phyloP scores from a whole-genome alignment of 1,140 invertebrate species.

The Metaphire vulgaris region DNA sequence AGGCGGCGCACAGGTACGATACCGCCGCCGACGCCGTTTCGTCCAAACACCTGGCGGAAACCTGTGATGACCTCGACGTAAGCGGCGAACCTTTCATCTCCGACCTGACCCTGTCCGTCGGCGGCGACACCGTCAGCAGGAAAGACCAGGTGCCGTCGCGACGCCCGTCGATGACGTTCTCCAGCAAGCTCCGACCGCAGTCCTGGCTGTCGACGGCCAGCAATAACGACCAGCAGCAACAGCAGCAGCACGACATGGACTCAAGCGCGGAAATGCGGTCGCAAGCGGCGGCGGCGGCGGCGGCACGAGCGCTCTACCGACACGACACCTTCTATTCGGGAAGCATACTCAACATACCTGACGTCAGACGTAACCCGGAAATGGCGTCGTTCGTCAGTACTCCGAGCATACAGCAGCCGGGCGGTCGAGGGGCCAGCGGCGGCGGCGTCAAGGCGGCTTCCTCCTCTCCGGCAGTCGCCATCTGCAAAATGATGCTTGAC shows the following conservation, averaged over 20 bases:
- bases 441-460: background rate
- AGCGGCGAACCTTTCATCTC: background rate
- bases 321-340: conserved; percentile 96
- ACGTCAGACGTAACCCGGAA: conserved; percentile 70
- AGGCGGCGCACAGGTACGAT: too few species aligned
- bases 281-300: background rate
- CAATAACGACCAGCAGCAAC: background rate
- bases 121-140: background rate
- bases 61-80: background rate
- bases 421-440: conserved; percentile 54
- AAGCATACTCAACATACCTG: conserved; percentile 76
- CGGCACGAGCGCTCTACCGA: conserved; percentile 76
- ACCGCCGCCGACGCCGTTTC: background rate
- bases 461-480: conserved; percentile 65
- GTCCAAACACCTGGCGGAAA: background rate
- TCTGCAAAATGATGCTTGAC: conserved; percentile 50
- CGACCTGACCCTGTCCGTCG: background rate
- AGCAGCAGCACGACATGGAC: background rate
- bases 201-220: background rate
- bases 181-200: background rate
- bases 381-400: conserved; percentile 51
- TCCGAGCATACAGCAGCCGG: conserved; percentile 12
- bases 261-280: too few species aligned
- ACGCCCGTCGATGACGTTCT: background rate
- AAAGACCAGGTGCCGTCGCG: background rate